Evolutionary conservation across 2,113 vertebrate species (phyloP).

Genomic region (Cathartes aura): DNA sequence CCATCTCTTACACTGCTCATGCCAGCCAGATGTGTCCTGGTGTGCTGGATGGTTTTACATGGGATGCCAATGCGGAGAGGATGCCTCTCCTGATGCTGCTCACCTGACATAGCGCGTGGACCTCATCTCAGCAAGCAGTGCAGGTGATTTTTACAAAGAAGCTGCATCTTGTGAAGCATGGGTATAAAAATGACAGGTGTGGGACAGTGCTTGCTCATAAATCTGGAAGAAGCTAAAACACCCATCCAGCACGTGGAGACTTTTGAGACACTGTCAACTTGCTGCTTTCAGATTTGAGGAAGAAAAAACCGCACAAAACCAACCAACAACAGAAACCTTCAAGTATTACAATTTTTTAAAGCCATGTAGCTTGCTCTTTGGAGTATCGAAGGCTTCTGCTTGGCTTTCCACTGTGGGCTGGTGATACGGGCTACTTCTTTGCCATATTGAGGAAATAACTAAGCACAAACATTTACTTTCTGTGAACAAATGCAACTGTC

Average conservation of each 20-base stretch:
- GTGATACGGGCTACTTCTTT: background rate
- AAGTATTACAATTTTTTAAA: background rate
- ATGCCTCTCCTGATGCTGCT: background rate
- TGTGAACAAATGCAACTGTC: background rate
- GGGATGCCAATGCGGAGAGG: background rate
- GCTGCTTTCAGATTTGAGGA: background rate
- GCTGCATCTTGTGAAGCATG: background rate
- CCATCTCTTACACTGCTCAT: accelerated
- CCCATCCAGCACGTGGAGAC: background rate
- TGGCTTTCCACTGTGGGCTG: accelerated
- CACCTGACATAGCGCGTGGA: background rate
- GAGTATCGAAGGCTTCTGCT: background rate
- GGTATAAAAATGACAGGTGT: background rate
- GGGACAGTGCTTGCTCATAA: background rate
- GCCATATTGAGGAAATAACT: background rate
- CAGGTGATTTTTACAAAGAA: background rate
- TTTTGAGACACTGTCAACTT: background rate
- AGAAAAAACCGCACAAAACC: background rate
- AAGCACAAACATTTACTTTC: background rate
- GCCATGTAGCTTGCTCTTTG: background rate
- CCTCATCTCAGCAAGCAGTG: accelerated
- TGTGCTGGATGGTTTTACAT: background rate
- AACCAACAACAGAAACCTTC: background rate
- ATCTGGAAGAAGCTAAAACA: background rate
- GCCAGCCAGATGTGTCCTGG: accelerated